Conservation (phyloP, 2,888 invertebrate species). For the Mesorhabditis spiculigera region DNA sequence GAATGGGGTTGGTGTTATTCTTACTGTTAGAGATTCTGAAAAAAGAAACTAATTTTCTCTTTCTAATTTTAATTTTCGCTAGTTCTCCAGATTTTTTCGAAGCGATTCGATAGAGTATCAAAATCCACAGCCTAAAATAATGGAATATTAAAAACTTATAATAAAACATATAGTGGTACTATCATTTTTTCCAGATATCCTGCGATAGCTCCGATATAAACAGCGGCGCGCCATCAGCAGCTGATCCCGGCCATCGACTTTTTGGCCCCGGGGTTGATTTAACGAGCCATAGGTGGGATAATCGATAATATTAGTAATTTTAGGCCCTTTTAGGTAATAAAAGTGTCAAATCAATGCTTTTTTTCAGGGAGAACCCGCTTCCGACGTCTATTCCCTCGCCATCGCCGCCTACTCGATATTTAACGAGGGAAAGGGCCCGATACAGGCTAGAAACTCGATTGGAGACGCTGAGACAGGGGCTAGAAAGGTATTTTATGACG, state of each 20-base stretch:
- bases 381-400: background rate
- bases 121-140: no score
- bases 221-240: conserved; percentile 70
- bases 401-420: conserved; percentile 59
- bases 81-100: no score
- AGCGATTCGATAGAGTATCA: no score
- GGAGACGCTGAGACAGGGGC: conserved; percentile 70
- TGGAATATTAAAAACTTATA: background rate
- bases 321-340: no score
- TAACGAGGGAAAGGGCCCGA: conserved; percentile 67
- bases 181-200: conserved; percentile 23
- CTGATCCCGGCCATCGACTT: conserved; percentile 81
- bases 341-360: background rate
- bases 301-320: background rate
- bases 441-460: conserved; percentile 61
- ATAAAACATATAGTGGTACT: no score
- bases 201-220: conserved; percentile 72
- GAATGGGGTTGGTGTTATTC: background rate
- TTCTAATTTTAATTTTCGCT: no score
- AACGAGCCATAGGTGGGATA: conserved; percentile 67
- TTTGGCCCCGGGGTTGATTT: conserved; percentile 84
- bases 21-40: no score
- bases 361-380: background rate
- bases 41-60: no score
- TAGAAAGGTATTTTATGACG: conserved; percentile 67